Evolutionary conservation across 2,888 invertebrate species (phyloP), one percentile per base, ranked within the genome.

Genomic region (Campoplex nolae): DNA sequence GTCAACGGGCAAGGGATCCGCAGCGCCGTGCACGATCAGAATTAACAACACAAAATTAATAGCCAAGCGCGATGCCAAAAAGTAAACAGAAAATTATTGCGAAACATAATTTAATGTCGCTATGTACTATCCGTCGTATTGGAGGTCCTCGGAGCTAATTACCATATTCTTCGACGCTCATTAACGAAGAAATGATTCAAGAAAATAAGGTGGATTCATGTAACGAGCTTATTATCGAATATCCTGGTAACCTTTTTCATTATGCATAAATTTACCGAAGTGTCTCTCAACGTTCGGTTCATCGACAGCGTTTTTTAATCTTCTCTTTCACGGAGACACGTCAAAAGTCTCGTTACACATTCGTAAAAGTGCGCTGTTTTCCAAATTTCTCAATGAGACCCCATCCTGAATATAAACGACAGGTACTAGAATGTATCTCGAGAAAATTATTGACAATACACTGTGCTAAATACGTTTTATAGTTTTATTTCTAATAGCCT

Each of bases 361-460:
- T 2, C 11, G 42, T 68, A 42, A 42, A 67, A 67, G 42, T 67
- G n/a, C n/a, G n/a, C n/a, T n/a, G n/a, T n/a, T n/a, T n/a, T n/a
- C 18, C 35, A 8, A 68, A 23, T 2, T 68, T 23, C 16, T 70
- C 70, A 23, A 16, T 23, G 38, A 32, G 23, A 54, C 13, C 38
- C 23, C 23, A 23, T 28, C n/a, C 74, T n/a, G 9, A 42, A 48
- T 32, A 35, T 51, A 56, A n/a, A 28, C 56, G 70, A 70, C 78
- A 78, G 78, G 78, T 81, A 82, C 65, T 73, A 54, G 35, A 85
- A 62, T 45, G 58, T 54, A 71, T 70, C 54, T 73, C 16, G 28
- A 28, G 38, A 28, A 58, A 35, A 68, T 67, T 45, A n/a, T 32
- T 16, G 13, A 68, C 58, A 23, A 74, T 45, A 48, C 18, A 62